Conservation (phyloP, 2,113 vertebrate species). For the Ailurus styani region DNA sequence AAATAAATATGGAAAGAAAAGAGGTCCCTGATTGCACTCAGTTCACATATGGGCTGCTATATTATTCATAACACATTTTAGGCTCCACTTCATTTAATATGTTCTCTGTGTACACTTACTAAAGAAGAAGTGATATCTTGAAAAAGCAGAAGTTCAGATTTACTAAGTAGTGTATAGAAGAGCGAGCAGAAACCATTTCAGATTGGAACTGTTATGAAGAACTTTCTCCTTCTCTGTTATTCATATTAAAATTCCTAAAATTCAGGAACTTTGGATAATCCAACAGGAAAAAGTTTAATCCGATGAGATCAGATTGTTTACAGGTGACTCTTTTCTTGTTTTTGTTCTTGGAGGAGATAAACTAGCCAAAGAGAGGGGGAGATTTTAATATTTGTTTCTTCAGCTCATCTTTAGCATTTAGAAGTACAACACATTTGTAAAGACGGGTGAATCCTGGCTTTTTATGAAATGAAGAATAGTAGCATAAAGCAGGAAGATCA, state of each 20-base stretch:
- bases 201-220: background rate
- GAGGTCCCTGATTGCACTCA: background rate
- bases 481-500: background rate
- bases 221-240: background rate
- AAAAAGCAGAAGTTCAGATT: background rate
- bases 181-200: background rate
- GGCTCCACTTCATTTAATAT: background rate
- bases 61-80: constrained; percentile 30
- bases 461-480: constrained; percentile 18
- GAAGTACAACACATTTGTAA: background rate
- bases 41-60: background rate
- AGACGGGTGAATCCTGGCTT: background rate
- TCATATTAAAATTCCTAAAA: background rate
- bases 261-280: background rate
- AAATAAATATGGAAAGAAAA: constrained; percentile 11
- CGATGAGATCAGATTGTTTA: background rate
- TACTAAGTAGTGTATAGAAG: background rate
- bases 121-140: background rate
- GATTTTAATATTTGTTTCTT: background rate
- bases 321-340: background rate
- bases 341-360: background rate
- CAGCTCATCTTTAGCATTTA: background rate
- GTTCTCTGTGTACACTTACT: background rate
- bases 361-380: background rate
- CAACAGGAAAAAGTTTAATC: background rate